These are phyloP conservation scores for Pituophis catenifer DNA, from an alignment of 2,113 vertebrate genomes.

Conservation along the genomic window DNA sequence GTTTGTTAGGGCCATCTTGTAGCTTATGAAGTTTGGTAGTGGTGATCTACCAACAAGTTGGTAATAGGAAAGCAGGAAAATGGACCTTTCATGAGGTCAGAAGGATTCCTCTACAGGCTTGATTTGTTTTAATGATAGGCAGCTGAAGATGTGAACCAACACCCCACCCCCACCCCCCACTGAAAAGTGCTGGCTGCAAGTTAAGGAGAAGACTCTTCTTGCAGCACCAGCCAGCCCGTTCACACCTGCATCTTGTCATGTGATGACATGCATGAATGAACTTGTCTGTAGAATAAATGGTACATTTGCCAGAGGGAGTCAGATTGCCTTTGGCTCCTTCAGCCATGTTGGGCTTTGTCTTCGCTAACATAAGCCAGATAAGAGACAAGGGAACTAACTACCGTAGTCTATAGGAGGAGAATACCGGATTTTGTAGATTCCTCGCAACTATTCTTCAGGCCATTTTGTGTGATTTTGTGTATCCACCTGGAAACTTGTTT, in stretches of 20 bases:
- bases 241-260: background rate
- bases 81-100: background rate
- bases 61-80: background rate
- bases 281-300: background rate
- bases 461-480: background rate
- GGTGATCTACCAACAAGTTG: background rate
- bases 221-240: background rate
- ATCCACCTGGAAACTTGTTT: background rate
- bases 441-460: background rate
- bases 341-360: background rate
- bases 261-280: background rate
- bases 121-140: background rate
- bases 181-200: background rate
- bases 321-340: background rate
- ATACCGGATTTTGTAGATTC: background rate
- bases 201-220: background rate
- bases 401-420: background rate
- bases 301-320: background rate
- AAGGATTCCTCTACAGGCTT: background rate
- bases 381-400: background rate
- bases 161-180: background rate
- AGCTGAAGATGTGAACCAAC: background rate
- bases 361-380: background rate
- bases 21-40: background rate
- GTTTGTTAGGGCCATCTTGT: background rate